Evolutionary conservation across 1,140 invertebrate species (phyloP), one percentile per base, ranked within the genome.

Genomic region (Maniola jurtina): DNA sequence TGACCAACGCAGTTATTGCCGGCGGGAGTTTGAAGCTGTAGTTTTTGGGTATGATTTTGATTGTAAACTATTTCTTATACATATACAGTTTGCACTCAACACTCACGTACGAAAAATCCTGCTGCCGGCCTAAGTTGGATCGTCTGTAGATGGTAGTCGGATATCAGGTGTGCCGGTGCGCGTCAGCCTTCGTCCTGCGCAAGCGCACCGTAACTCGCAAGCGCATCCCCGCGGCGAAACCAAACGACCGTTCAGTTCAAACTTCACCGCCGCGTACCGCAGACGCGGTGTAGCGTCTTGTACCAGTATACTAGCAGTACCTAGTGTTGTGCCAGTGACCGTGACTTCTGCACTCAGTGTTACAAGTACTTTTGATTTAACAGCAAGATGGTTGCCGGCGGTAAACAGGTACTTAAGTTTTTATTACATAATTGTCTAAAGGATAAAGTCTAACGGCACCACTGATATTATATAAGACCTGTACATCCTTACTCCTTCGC

Each of bases 331-430:
- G 79, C 48, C 68, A 77, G 84, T 85, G 79, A 76, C 78, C 73
- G 78, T 80, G 78, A 77, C 75, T 72, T 72, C 75, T 77, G 77
- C 79, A 82, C 83, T 38, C 71, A 61, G 70, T 79, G 84, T 80
- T 76, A 76, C 42, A 45, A 45, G 10, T 45, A 45, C 68, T 54
- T 68, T 56, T 58, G 68, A 76, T 73, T n/a, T 25, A 2, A 56
- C 69, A 74, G 54, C 83, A 87, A 72, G 64, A 90, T 89, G 88
- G 88, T 90, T 61, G 88, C 86, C 75, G 88, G 88, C 73, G 88
- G 88, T 57, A 90, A 90, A 83, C 88, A 90, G 88, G 88, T 90
- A 83, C 66, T 42, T 14, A 45, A 11, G 73, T 54, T 57, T 40
- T 38, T 55, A 48, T 79, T 75, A 79, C 67, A 64, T 79, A 77